Base-by-base conservation (phyloP, 2,888 invertebrate genomes). In the Lochmaea capreae region DNA sequence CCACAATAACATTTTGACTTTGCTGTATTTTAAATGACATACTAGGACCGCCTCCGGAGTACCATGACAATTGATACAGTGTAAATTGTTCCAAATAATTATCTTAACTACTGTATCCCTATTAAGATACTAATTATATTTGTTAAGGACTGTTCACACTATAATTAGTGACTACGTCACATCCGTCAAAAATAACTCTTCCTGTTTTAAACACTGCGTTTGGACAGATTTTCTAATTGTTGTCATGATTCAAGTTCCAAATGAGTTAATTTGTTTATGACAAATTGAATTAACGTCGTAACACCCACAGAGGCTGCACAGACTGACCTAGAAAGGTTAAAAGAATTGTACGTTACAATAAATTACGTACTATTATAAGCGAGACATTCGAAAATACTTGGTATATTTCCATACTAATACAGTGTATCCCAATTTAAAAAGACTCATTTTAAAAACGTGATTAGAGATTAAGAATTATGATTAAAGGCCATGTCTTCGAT, bases 101-200 rank as follows among this genome's bases (percentile, higher is more conserved):
- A 87, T 85, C 86, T 87, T 87, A 87, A 87, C 85, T 87, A 85
- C 84, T 86, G 87, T 87, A 87, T 87, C 87, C 87, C 87, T 87
- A 87, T 87, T 87, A 87, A 87, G 85, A 84, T 83, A 83, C 86
- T 87, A 87, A 87, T 87, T 87, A 86, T 84, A 84, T 85, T 85
- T 83, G 85, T 87, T 86, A 86, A 86, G 84, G 82, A 82, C 79
- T 80, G 85, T 86, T 86, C 86, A 87, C 86, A 86, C 86, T 85
- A 83, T 84, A 87, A 87, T 87, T 87, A 87, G 82, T 80, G 63
- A 71, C 74, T 83, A 85, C 85, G 86, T 86, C 86, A 86, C 85
- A 84, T 87, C 87, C 87, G 85, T 81, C 78, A 72, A 77, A 39
- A 39, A 70, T 78, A 67, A 74, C 71, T 84, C 85, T 86, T 87